Evolutionary conservation across 1,140 invertebrate species (phyloP), one percentile per base, ranked within the genome.

Genomic region (Drosophila malerkotliana): DNA sequence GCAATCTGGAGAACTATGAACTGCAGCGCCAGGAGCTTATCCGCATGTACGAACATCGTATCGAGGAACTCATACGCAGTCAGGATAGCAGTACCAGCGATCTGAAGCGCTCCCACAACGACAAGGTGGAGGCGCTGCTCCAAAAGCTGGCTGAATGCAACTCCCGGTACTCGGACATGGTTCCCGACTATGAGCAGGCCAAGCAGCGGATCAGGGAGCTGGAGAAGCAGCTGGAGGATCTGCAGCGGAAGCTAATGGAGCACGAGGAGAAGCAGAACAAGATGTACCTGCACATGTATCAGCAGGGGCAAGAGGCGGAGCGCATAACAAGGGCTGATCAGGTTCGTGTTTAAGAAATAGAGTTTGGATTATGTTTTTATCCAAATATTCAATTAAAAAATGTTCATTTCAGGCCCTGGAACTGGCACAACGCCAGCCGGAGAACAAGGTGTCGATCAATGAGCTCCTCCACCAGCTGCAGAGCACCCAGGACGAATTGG

Each of bases 221-320:
- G 66, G 95, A 96, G 76, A 93, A 93, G 21, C 94, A 96, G 79
- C 91, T 96, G 44, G 95, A 96, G 77, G 93, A 94, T 64, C 93
- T 94, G 18, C 95, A 94, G 79, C 93, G 93, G 44, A 94, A 95
- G 77, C 87, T 96, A 14, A 90, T 93, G 18, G 95, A 96, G 54
- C 95, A 96, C 47, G 96, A 97, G 77, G 94, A 95, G 58, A 94
- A 94, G 64, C 95, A 96, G 71, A 95, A 95, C 75, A 93, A 95
- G 81, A 94, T 95, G 92, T 96, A 97, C 91, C 92, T 97, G 79
- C 94, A 97, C 92, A 96, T 97, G 95, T 96, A 96, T 92, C 94
- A 95, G 76, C 96, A 97, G 92, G 96, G 95, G 12, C 94, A 96
- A 79, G 95, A 97, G 90, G 94, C 96, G 21, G 96, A 95, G 49